A percentile compares a stretch with the other conserved stretches of the same genome.
Evolutionary conservation across 2,888 invertebrate species (phyloP).

Genomic region (Buathra laborator): DNA sequence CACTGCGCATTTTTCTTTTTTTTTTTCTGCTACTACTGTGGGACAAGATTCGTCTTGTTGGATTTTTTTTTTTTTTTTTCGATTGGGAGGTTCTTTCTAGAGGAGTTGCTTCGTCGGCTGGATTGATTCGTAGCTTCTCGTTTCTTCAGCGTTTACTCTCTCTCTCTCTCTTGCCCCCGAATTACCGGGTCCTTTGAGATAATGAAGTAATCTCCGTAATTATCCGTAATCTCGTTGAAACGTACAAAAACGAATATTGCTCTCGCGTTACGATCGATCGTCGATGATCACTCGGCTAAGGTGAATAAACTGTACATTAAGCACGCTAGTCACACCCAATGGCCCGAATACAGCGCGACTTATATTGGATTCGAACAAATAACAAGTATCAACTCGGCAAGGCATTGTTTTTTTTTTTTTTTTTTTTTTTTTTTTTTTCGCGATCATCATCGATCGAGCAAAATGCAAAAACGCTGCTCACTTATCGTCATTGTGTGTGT

Average conservation of each 20-base stretch:
- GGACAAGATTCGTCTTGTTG: slow-evolving; percentile 50
- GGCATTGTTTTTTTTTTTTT: slow-evolving; percentile 44
- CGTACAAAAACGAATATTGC: slow-evolving; percentile 35
- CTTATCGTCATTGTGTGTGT: slow-evolving; percentile 24
- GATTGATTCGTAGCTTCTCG: slow-evolving; percentile 31
- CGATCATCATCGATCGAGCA: slow-evolving; percentile 31
- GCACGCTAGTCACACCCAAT: slow-evolving; percentile 13
- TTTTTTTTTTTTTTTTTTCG: slow-evolving; percentile 20
- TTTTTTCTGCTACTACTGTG: slow-evolving; percentile 55
- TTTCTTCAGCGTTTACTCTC: slow-evolving; percentile 7
- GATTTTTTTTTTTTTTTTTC: slow-evolving; percentile 16
- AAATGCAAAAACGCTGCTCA: slow-evolving; percentile 34
- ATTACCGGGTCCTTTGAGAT: slow-evolving; percentile 18
- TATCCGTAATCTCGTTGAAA: slow-evolving; percentile 44
- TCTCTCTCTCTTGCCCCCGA: neutral
- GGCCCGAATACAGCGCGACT: slow-evolving; percentile 5
- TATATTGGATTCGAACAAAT: slow-evolving; percentile 21
- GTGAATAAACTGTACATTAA: slow-evolving; percentile 65
- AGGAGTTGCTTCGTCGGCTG: slow-evolving; percentile 46
- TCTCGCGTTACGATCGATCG: slow-evolving; percentile 45
- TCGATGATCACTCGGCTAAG: slow-evolving; percentile 42
- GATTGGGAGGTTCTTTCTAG: slow-evolving; percentile 29
- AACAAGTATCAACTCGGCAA: slow-evolving; percentile 42
- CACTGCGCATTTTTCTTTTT: slow-evolving; percentile 70
- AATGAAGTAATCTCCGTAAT: neutral